Conservation (phyloP, 2,888 invertebrate species). For the Polyploca ridens region DNA sequence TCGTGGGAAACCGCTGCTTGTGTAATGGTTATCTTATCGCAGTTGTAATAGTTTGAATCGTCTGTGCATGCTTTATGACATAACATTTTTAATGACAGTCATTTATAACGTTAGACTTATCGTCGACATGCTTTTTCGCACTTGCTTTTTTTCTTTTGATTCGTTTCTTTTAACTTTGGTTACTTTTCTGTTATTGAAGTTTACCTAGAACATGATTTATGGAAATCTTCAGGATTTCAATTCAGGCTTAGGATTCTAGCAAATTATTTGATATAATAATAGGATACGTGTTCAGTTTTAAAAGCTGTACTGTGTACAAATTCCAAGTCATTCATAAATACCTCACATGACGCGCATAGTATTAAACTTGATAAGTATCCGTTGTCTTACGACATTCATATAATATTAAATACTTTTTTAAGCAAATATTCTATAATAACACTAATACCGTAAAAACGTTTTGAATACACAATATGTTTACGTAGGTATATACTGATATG, state of each 20-base stretch:
- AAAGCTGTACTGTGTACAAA: slow-evolving; percentile 1
- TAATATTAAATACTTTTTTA: not conserved
- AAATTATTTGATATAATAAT: too few relatives aligned
- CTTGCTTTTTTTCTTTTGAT: not conserved
- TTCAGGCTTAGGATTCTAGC: too few relatives aligned
- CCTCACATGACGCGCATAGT: not conserved
- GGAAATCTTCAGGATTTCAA: too few relatives aligned
- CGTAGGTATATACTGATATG: too few relatives aligned
- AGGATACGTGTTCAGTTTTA: not conserved
- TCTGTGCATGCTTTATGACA: slow-evolving; percentile 13
- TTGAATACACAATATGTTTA: too few relatives aligned
- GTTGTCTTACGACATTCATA: not conserved
- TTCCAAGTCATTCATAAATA: slow-evolving; percentile 22
- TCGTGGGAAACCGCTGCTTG: slow-evolving; percentile 22
- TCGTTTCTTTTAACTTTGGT: too few relatives aligned
- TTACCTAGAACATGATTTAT: too few relatives aligned
- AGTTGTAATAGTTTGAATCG: slow-evolving; percentile 18
- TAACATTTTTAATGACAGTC: not conserved
- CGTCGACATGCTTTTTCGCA: not conserved
- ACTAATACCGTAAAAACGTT: too few relatives aligned
- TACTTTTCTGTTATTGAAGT: too few relatives aligned
- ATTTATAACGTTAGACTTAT: not conserved
- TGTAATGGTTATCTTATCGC: not conserved
- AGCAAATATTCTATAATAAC: not conserved
- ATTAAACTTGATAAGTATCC: slow-evolving; percentile 1